phyloP scores from a whole-genome alignment of 2,113 vertebrate species.

The Otis tarda region DNA sequence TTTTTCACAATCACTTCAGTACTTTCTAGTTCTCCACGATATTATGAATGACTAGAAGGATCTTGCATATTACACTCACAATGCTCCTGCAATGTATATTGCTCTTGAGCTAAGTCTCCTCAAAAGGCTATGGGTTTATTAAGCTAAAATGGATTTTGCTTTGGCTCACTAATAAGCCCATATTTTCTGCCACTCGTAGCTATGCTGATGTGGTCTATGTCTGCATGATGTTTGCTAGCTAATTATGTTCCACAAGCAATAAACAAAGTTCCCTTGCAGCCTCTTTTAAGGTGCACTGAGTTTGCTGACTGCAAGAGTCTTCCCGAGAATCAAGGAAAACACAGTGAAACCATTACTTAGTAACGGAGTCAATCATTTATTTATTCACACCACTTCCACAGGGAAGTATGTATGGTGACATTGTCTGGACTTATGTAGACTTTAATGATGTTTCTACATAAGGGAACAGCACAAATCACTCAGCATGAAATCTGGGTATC shows the following conservation, averaged over 20 bases:
- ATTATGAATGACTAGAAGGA: background rate
- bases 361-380: background rate
- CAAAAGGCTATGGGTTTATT: background rate
- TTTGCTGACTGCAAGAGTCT: background rate
- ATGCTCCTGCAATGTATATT: background rate
- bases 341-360: background rate
- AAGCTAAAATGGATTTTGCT: background rate
- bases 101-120: background rate
- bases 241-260: constrained; percentile 1
- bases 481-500: background rate
- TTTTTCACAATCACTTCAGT: background rate
- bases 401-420: background rate
- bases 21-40: background rate
- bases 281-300: background rate
- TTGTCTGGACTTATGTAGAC: background rate
- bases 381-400: background rate
- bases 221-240: background rate
- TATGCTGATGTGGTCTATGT: background rate
- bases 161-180: background rate
- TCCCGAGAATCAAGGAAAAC: background rate
- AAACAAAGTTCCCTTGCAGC: background rate
- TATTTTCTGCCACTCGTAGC: background rate
- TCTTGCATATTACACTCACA: background rate
- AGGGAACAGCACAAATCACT: background rate
- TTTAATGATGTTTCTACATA: background rate